Evolutionary conservation across 2,797 vertebrate species (phyloP).

Genomic region (Chaetodon trifasciatus): DNA sequence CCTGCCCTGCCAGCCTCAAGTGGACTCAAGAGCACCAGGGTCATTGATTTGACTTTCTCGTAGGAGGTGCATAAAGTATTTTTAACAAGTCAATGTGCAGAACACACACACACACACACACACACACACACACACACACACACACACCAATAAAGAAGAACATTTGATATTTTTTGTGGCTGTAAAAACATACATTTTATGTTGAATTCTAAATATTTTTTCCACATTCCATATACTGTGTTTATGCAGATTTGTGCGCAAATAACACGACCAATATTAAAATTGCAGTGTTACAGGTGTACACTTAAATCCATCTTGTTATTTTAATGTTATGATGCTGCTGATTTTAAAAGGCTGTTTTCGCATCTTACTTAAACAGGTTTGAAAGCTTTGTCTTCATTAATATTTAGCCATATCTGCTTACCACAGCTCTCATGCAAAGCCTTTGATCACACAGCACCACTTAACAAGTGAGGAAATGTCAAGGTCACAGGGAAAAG

Average conservation of each 20-base stretch:
- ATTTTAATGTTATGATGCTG: neutral
- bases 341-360: slow-evolving; percentile 4
- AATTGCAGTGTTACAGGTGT: neutral
- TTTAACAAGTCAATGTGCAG: slow-evolving; percentile 21
- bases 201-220: neutral
- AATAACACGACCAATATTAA: neutral
- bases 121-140: neutral
- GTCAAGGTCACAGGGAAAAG: slow-evolving; percentile 67
- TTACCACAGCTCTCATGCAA: slow-evolving; percentile 21
- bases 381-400: slow-evolving; percentile 29
- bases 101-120: neutral
- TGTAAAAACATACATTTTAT: neutral
- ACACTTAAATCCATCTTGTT: neutral
- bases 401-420: slow-evolving; percentile 39
- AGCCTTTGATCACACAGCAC: slow-evolving; percentile 41
- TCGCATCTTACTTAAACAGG: neutral
- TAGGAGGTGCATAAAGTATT: slow-evolving; percentile 9
- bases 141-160: neutral
- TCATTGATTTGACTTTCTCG: slow-evolving; percentile 45
- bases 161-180: slow-evolving; percentile 1
- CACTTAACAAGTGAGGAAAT: slow-evolving; percentile 57
- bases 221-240: neutral
- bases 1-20: slow-evolving; percentile 50
- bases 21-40: slow-evolving; percentile 39
- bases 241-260: neutral